Percentiles rank a stretch among this genome's conserved stretches.
phyloP scores from a whole-genome alignment of 1,140 invertebrate genomes.

The Bombus turneri region DNA sequence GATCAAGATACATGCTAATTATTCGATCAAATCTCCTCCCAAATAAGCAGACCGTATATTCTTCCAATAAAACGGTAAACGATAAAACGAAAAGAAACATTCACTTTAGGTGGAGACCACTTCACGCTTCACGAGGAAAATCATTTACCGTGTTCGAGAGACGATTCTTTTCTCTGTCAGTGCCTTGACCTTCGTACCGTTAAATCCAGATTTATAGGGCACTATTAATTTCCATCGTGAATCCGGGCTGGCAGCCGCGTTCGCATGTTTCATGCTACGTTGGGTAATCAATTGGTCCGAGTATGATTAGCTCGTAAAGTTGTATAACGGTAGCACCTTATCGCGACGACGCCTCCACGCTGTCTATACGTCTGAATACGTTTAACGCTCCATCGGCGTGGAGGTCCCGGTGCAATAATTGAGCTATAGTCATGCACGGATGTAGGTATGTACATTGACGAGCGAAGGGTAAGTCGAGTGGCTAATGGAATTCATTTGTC shows the following conservation, averaged over 20 bases:
- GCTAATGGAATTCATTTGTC: constrained; percentile 55
- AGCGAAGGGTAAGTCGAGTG: constrained; percentile 32
- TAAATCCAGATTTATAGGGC: constrained; percentile 23
- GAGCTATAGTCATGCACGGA: constrained; percentile 36
- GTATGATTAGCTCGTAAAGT: constrained; percentile 62
- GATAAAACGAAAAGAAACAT: not conserved
- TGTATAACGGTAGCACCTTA: constrained; percentile 54
- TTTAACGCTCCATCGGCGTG: constrained; percentile 48
- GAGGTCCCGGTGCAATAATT: constrained; percentile 54
- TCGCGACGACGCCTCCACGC: constrained; percentile 38
- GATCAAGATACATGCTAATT: too few relatives aligned
- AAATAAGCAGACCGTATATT: too few relatives aligned
- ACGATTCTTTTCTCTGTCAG: not conserved
- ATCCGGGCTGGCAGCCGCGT: constrained; percentile 26
- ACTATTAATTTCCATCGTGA: constrained; percentile 34
- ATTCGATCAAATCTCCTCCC: too few relatives aligned
- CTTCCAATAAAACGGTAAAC: too few relatives aligned
- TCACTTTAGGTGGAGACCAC: too few relatives aligned
- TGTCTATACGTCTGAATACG: constrained; percentile 57
- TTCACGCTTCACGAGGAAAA: not conserved
- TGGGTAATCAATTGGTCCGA: constrained; percentile 59
- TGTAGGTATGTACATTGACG: constrained; percentile 14
- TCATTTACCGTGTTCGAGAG: not conserved
- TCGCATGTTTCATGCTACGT: constrained; percentile 54
- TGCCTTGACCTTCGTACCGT: not conserved